A percentile compares a stretch with the other conserved stretches of the same genome.
phyloP scores from a whole-genome alignment of 2,888 invertebrate genomes.

The Dinocampus coccinellae region DNA sequence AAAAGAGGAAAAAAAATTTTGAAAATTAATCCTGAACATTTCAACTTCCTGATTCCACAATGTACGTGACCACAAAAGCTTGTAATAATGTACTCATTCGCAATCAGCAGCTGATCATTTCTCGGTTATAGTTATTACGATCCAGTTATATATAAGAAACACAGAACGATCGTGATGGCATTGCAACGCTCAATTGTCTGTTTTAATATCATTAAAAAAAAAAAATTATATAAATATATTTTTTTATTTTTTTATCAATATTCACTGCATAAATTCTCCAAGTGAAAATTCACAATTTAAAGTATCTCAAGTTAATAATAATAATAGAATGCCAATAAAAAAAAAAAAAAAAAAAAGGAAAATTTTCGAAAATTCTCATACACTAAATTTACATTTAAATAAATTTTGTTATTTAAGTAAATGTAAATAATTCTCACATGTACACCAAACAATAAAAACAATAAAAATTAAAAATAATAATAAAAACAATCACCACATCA shows the following conservation, averaged over 20 bases:
- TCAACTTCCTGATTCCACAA: slow-evolving; percentile 37
- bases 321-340: too few relatives aligned
- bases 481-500: not conserved
- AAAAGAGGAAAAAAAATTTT: slow-evolving; percentile 20
- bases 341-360: too few relatives aligned
- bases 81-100: slow-evolving; percentile 36
- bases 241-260: too few relatives aligned
- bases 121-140: slow-evolving; percentile 43
- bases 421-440: too few relatives aligned
- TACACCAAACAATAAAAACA: not conserved
- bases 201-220: slow-evolving; percentile 6
- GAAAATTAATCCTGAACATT: not conserved
- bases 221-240: not conserved
- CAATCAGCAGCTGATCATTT: slow-evolving; percentile 41
- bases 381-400: too few relatives aligned
- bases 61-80: slow-evolving; percentile 50
- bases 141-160: slow-evolving; percentile 42
- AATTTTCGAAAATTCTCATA: too few relatives aligned
- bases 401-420: too few relatives aligned
- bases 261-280: too few relatives aligned
- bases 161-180: slow-evolving; percentile 39
- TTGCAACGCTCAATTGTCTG: slow-evolving; percentile 26
- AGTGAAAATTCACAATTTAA: too few relatives aligned
- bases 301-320: too few relatives aligned
- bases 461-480: not conserved